Evolutionary conservation across 1,140 invertebrate genomes (phyloP).

Genomic region (Drosophila burlai): DNA sequence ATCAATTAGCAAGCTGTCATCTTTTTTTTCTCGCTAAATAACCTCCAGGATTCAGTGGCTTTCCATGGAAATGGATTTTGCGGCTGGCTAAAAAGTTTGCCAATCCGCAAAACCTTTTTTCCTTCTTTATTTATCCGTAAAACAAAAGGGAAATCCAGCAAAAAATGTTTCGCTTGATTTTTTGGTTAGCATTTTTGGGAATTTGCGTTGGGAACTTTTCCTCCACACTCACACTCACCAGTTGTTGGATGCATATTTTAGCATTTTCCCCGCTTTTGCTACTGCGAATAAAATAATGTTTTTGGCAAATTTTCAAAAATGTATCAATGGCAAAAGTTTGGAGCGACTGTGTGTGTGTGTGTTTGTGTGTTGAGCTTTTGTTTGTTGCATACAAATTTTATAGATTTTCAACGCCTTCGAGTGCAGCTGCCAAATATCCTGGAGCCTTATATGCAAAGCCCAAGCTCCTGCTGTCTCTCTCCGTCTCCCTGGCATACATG

Average conservation of each 20-base stretch:
- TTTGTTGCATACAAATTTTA: slow-evolving; percentile 78
- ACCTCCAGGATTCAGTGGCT: slow-evolving; percentile 15
- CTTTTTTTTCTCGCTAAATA: background rate
- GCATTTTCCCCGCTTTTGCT: slow-evolving; percentile 31
- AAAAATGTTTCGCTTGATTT: slow-evolving; percentile 38
- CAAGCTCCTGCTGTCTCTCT: slow-evolving; percentile 3
- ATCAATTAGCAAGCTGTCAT: slow-evolving; percentile 29
- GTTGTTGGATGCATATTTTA: slow-evolving; percentile 39
- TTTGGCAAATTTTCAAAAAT: slow-evolving; percentile 69
- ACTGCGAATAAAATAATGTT: slow-evolving; percentile 54
- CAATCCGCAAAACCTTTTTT: slow-evolving; percentile 15
- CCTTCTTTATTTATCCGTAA: slow-evolving; percentile 6
- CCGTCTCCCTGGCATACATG: slow-evolving; percentile 36
- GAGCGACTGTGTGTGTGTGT: slow-evolving; percentile 6
- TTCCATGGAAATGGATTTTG: slow-evolving; percentile 46
- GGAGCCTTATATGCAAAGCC: slow-evolving; percentile 51
- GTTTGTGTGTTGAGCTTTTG: slow-evolving; percentile 36
- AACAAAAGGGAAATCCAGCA: slow-evolving; percentile 28
- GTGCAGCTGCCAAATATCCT: slow-evolving; percentile 70
- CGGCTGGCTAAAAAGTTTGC: slow-evolving; percentile 41
- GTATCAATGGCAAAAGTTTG: slow-evolving; percentile 58
- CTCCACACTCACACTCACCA: background rate
- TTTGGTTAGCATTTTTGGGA: slow-evolving; percentile 30
- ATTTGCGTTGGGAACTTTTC: slow-evolving; percentile 35
- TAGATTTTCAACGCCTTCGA: slow-evolving; percentile 73